Evolutionary conservation across 2,797 vertebrate genomes (phyloP).

Genomic region (Micropoecilia bifurca): DNA sequence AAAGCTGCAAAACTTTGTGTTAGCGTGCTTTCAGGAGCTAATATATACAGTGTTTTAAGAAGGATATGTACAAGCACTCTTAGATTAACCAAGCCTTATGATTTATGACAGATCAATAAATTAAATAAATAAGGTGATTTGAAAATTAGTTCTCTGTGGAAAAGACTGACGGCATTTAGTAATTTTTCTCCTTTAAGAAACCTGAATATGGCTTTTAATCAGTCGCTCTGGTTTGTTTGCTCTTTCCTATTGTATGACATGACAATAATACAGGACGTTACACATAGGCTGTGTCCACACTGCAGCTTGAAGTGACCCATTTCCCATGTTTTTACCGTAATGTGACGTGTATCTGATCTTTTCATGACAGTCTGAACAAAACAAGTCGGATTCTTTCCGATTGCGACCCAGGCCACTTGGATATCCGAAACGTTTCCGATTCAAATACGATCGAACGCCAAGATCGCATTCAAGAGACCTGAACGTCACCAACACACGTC

Average conservation of each 20-base stretch:
- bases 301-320: no score
- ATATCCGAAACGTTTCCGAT: no score
- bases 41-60: slow-evolving; percentile 53
- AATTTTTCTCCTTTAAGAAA: slow-evolving; percentile 13
- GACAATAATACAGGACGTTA: slow-evolving; percentile 48
- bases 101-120: slow-evolving; percentile 47
- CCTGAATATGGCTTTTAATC: slow-evolving; percentile 38
- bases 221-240: slow-evolving; percentile 26
- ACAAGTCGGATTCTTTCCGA: no score
- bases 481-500: no score
- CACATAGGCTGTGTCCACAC: slow-evolving; percentile 6
- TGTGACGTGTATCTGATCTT: no score
- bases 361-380: no score
- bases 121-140: slow-evolving; percentile 33
- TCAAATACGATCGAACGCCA: no score
- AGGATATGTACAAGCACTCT: slow-evolving; percentile 67
- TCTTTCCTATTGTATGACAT: slow-evolving; percentile 23
- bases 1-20: slow-evolving; percentile 50
- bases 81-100: slow-evolving; percentile 43
- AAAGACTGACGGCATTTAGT: slow-evolving; percentile 21
- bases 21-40: slow-evolving; percentile 50
- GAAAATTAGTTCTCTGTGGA: slow-evolving; percentile 1
- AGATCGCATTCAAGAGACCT: no score
- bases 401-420: no score
- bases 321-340: no score